A percentile compares a stretch with the other conserved stretches of the same genome.
These are phyloP conservation scores for Lycaon pictus DNA, from an alignment of 2,113 vertebrate species.

Conservation along the genomic window DNA sequence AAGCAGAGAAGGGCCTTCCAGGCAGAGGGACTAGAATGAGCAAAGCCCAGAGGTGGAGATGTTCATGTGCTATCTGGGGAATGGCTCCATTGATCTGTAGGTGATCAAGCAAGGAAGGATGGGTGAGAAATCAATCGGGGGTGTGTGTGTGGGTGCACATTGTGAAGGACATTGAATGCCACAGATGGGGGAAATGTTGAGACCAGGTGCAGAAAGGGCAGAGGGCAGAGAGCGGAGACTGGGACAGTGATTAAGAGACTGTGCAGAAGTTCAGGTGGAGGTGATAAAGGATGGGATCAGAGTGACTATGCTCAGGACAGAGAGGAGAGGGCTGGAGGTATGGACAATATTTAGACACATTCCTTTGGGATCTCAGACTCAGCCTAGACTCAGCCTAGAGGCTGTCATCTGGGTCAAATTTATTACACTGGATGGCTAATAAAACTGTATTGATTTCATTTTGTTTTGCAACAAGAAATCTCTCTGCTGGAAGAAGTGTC, in stretches of 20 bases:
- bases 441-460: slow-evolving; percentile 59
- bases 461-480: slow-evolving; percentile 60
- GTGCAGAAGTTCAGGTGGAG: not conserved
- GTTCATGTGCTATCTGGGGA: not conserved
- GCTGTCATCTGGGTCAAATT: slow-evolving; percentile 15
- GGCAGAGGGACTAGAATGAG: not conserved
- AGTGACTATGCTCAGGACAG: not conserved
- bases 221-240: not conserved
- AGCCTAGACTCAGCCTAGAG: not conserved
- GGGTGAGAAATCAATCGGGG: not conserved
- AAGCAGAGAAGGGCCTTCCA: not conserved
- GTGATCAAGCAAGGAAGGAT: not conserved
- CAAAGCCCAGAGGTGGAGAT: not conserved
- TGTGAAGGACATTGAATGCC: not conserved
- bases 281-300: not conserved
- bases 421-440: slow-evolving; percentile 56
- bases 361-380: not conserved
- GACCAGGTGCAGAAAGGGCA: not conserved
- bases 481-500: slow-evolving; percentile 42
- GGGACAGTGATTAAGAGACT: not conserved
- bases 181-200: not conserved
- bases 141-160: not conserved
- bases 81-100: not conserved
- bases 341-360: not conserved
- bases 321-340: not conserved